Base-by-base conservation (phyloP, 1,140 invertebrate species). In the Acromyrmex heyeri region DNA sequence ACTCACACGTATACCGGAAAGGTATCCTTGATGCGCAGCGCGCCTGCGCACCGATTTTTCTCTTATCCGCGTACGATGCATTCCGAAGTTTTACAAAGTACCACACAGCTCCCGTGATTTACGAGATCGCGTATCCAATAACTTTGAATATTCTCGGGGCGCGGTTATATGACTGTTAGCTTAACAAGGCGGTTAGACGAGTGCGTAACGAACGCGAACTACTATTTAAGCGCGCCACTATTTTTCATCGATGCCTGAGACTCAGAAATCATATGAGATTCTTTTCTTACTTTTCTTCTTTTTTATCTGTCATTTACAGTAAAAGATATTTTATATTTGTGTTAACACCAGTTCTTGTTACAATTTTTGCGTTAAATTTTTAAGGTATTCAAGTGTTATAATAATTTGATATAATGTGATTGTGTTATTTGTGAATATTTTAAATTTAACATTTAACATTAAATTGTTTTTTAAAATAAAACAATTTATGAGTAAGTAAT, bases 51-150 rank as follows among this genome's bases (percentile, higher is more conserved):
- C 5, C 16, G 27, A 83, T 86, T 82, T 86, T 85, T 85, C 62
- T 70, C 70, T 87, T 21, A 76, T 87, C 53, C 62, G 50, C 30
- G 18, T 24, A 82, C 34, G 18, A 34, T 12, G 81, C 78, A 88
- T 86, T 79, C 79, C 78, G 72, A 83, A 91, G 67, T 86, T 88
- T 88, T 73, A 88, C 90, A 72, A 91, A 88, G 89, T 90, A 48
- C 75, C 62, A 30, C 64, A 55, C 82, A 62, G 72, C 86, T 8
- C 67, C 44, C 53, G 59, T 91, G 89, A 91, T 91, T 91, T 91
- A 91, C 87, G 89, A 91, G 90, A 91, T 91, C 90, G 89, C 87
- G 86, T 88, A 88, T 88, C 89, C 89, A 88, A 91, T 91, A 91
- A 91, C 89, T 91, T 91, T 90, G 87, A 91, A 91, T 91, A 91